phyloP scores from a whole-genome alignment of 2,113 vertebrate species.

The Ceyx melanurus region DNA sequence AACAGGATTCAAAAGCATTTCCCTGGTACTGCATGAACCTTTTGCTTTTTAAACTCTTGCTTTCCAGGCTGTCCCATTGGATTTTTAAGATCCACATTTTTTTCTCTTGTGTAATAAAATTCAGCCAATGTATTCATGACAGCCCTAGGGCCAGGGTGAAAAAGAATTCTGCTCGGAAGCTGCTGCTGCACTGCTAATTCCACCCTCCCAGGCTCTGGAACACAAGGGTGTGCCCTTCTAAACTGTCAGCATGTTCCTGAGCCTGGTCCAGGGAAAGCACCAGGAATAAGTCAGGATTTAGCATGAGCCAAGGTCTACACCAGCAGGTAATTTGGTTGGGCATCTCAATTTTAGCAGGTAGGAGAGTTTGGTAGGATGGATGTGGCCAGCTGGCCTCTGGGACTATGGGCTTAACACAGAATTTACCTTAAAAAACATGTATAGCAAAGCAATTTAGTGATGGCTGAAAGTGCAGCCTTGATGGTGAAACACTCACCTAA shows the following conservation, averaged over 20 bases:
- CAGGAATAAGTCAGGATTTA: background rate
- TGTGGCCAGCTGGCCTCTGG: background rate
- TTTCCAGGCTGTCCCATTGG: too few species aligned
- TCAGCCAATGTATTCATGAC: background rate
- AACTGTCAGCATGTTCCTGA: background rate
- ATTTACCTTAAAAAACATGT: background rate
- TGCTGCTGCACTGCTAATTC: background rate
- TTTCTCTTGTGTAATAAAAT: background rate
- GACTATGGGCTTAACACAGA: background rate
- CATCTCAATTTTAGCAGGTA: background rate
- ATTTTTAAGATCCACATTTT: too few species aligned
- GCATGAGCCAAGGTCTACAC: background rate
- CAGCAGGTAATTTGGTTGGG: background rate
- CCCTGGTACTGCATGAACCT: background rate
- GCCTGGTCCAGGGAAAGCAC: background rate
- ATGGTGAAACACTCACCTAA: background rate
- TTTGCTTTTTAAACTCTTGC: too few species aligned
- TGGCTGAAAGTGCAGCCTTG: background rate
- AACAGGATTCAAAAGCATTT: background rate
- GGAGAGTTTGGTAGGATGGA: too few species aligned
- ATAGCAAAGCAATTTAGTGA: background rate
- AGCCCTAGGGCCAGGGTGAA: background rate
- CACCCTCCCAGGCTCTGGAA: background rate
- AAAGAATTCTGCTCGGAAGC: background rate
- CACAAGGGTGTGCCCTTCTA: background rate